These are phyloP conservation scores for Micrasema minimum DNA, from an alignment of 1,140 invertebrate species.

Conservation along the genomic window DNA sequence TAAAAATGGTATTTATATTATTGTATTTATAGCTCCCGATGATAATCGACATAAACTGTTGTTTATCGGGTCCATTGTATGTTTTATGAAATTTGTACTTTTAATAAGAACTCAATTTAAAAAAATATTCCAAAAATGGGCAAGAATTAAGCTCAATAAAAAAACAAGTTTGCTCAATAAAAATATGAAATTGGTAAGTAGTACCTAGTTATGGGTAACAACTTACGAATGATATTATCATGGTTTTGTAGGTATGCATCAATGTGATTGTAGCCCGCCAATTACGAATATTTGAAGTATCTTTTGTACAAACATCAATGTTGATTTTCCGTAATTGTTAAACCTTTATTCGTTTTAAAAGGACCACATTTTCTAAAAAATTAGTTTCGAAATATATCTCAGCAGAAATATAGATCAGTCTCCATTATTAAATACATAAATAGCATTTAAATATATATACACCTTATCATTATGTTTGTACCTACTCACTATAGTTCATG, in stretches of 20 bases:
- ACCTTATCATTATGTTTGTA: constrained; percentile 38
- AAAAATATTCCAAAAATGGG: too few species aligned
- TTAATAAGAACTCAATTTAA: too few species aligned
- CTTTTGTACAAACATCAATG: too few species aligned
- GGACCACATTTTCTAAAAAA: background rate
- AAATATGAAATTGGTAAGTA: too few species aligned
- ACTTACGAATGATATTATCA: constrained; percentile 10
- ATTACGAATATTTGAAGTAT: constrained; percentile 6
- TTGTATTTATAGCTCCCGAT: too few species aligned
- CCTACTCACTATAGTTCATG: constrained; percentile 34
- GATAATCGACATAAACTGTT: too few species aligned
- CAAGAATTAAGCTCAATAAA: too few species aligned
- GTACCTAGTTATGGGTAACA: constrained; percentile 7
- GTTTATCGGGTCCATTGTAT: too few species aligned
- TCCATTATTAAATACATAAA: constrained; percentile 1
- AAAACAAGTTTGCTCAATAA: too few species aligned
- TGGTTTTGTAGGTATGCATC: background rate
- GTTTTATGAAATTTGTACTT: too few species aligned
- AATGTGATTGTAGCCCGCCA: constrained; percentile 22
- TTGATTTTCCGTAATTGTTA: constrained; percentile 11
- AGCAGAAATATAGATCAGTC: background rate
- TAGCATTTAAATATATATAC: background rate
- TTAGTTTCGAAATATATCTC: too few species aligned
- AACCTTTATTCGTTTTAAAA: background rate
- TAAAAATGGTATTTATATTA: too few species aligned